These are phyloP conservation scores for Oncopeltus fasciatus DNA, from an alignment of 1,140 invertebrate genomes.

Conservation along the genomic window DNA sequence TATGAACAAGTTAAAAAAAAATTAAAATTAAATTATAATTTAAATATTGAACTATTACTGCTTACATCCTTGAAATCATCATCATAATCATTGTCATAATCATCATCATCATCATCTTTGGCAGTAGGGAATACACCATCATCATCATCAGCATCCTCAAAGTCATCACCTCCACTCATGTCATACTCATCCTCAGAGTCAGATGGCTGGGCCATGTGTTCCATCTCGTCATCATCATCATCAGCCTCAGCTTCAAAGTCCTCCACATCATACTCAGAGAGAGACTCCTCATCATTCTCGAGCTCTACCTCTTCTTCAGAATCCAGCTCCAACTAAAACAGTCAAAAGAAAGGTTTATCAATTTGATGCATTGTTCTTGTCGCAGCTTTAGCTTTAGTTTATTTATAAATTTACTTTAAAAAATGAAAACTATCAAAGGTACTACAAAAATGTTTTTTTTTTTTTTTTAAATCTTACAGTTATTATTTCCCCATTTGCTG, in stretches of 20 bases:
- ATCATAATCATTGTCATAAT: conserved; percentile 13
- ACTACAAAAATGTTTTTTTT: too few relatives aligned
- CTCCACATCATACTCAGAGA: background rate
- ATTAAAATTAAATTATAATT: too few relatives aligned
- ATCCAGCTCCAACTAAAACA: conserved; percentile 8
- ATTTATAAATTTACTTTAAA: too few relatives aligned
- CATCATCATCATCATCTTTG: conserved; percentile 15
- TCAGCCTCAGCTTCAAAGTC: conserved; percentile 13
- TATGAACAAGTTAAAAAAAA: too few relatives aligned
- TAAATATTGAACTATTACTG: too few relatives aligned
- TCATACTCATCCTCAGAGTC: conserved; percentile 12
- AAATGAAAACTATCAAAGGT: background rate
- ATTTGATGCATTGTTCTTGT: too few relatives aligned
- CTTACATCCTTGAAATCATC: conserved; percentile 12
- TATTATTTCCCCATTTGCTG: too few relatives aligned
- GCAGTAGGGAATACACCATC: background rate
- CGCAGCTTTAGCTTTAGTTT: too few relatives aligned
- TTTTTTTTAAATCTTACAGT: too few relatives aligned
- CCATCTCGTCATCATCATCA: conserved; percentile 15
- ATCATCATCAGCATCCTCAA: conserved; percentile 15
- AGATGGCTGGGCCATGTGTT: background rate
- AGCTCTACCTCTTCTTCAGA: conserved; percentile 15
- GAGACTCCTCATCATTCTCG: conserved; percentile 15
- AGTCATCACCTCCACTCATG: background rate
- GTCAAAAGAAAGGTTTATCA: too few relatives aligned